Evolutionary conservation across 2,888 invertebrate genomes (phyloP), one percentile per base, ranked within the genome.

Genomic region (Atethmia centrago): DNA sequence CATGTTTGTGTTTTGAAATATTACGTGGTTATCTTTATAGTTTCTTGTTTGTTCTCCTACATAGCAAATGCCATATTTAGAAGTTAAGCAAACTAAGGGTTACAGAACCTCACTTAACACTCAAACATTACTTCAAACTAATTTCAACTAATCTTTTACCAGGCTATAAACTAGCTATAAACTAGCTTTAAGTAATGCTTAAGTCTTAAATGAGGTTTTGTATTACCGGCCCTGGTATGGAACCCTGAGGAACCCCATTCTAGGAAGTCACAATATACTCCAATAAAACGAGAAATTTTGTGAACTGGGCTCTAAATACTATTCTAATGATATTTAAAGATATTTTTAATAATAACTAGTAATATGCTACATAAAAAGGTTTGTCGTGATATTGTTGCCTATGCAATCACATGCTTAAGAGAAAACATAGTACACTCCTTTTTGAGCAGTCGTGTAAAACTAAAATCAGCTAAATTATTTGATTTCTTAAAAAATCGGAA

Each of bases 191-290:
- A 42, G 10, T 36, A 31, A 47, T 31, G 16, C 5, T n/a, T 12
- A 19, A 42, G n/a, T 45, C 42, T 40, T 51, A 3, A 25, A 16
- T 40, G 19, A 45, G 14, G 9, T 28, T 42, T 5, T 25, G 14
- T 36, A 31, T 56, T 42, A 58, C 16, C 4, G 25, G 59, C 8
- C 68, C 53, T 14, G 58, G 3, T 21, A 73, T 42, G 1, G 19
- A 28, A 45, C 68, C 83, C 65, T 73, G 68, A 53, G 28, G 53
- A 47, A 78, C 45, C 28, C 58, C 14, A 16, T 12, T 28, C 28
- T 14, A 28, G 8, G 3, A 47, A 42, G 31, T 0, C 19, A 47
- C 19, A 36, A 53, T 12, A 42, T 47, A 49, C 16, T 55, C 0
- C 31, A 42, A 25, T 21, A 47, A 53, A 16, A 28, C 1, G 5